Conservation (phyloP, 2,888 invertebrate genomes). For the Pristionchus entomophagus region DNA sequence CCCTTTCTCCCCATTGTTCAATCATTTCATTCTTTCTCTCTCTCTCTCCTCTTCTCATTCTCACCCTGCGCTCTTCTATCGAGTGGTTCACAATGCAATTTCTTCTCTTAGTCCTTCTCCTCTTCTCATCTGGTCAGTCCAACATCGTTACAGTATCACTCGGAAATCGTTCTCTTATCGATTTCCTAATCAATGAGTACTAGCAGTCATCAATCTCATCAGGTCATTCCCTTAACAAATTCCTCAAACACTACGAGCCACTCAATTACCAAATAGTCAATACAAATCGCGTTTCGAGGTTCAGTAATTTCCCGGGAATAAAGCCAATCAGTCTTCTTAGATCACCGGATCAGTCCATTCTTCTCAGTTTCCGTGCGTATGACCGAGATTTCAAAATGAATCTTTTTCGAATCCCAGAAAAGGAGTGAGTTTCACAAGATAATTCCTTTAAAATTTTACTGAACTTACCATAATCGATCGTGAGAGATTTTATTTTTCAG, state of each 20-base stretch:
- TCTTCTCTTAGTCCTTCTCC: background rate
- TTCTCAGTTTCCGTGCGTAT: background rate
- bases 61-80: background rate
- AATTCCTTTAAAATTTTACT: too few species aligned
- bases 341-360: background rate
- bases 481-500: background rate
- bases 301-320: too few species aligned
- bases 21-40: background rate
- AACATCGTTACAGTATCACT: too few species aligned
- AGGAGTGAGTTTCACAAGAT: conserved; percentile 14
- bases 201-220: background rate
- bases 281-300: background rate
- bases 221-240: background rate
- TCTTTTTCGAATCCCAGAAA: background rate
- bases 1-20: too few species aligned
- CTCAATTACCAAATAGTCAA: background rate
- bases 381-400: background rate
- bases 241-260: conserved; percentile 6
- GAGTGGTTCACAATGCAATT: background rate
- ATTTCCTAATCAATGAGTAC: background rate
- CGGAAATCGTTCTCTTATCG: too few species aligned
- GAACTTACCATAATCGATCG: background rate
- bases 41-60: background rate
- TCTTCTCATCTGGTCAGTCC: background rate
- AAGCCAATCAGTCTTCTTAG: background rate